Base-by-base conservation (phyloP, 2,888 invertebrate genomes). In the Argynnis bischoffii region DNA sequence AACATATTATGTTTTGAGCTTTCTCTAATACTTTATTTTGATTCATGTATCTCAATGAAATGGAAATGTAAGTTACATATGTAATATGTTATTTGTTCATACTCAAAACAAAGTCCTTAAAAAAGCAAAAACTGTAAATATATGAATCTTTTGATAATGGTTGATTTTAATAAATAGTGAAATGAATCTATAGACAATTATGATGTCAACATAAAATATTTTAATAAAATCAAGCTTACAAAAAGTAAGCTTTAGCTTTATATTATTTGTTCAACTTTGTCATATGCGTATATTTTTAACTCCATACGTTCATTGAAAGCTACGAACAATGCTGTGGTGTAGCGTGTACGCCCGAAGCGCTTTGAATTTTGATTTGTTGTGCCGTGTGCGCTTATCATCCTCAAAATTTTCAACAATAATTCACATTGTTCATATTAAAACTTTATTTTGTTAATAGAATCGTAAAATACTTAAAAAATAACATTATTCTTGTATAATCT, bases 301-400 rank as follows among this genome's bases (percentile, higher is more conserved):
- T 31, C 59, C 47, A 21, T 4, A 26, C n/a, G 59, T 48, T n/a
- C 59, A 59, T 48, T 59, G 59, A 59, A 59, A 59, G 48, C 59
- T 48, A 16, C 48, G 48, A 59, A 48, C 59, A 59, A 48, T 16
- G 59, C 48, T 31, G 59, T 31, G 48, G 59, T 48, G 48, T n/a
- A 16, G 26, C 59, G 59, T 48, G 59, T 59, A 47, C 48, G 26
- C 59, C 59, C 59, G 48, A 48, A 21, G 59, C 48, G 59, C 48
- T 59, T 59, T 31, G 59, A 59, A 59, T 59, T 59, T 59, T 59
- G 59, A 59, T 59, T 59, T 59, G 59, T 59, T 48, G 59, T 47
- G 59, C 59, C 59, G 59, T 48, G 26, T 47, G 31, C 59, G 48
- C 59, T 59, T 59, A 48, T 59, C 59, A 26, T 48, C 48, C 59